These are phyloP conservation scores for Pollimyrus isidori DNA, from an alignment of 2,113 vertebrate species.

Conservation along the genomic window DNA sequence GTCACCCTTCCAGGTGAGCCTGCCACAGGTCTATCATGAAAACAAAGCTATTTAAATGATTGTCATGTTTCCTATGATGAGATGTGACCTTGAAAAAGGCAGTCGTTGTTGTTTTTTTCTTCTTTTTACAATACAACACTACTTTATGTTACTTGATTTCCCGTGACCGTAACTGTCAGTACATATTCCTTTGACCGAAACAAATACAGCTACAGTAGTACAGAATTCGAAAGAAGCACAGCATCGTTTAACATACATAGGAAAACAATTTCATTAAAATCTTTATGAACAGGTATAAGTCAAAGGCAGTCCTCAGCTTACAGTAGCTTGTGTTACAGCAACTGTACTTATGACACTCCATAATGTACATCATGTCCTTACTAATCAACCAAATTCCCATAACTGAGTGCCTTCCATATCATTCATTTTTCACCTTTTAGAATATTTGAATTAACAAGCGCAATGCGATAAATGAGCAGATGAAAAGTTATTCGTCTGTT, in stretches of 20 bases:
- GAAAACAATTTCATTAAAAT: constrained; percentile 4
- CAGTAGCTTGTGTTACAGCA: background rate
- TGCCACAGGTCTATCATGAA: background rate
- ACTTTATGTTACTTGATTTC: constrained; percentile 1
- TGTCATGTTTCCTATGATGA: constrained; percentile 11
- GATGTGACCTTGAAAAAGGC: background rate
- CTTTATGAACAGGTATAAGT: background rate
- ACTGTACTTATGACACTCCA: background rate
- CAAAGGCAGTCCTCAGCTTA: constrained; percentile 4
- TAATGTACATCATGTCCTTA: background rate
- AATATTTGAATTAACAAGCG: background rate
- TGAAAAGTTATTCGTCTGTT: background rate
- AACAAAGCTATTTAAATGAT: background rate
- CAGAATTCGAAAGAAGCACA: constrained; percentile 5
- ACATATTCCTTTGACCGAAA: constrained; percentile 4
- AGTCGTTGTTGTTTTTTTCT: background rate
- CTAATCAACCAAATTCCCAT: background rate
- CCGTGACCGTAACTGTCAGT: background rate
- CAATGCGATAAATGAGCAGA: background rate
- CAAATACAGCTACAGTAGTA: constrained; percentile 8
- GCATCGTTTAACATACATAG: background rate
- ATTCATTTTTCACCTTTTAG: background rate
- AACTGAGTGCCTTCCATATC: background rate
- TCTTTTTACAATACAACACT: background rate
- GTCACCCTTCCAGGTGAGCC: background rate